Percentiles rank a stretch among this genome's conserved stretches.
These are phyloP conservation scores for Stichodactyla helianthus DNA, from an alignment of 64 coral and sea anemone genomes.

Conservation along the genomic window DNA sequence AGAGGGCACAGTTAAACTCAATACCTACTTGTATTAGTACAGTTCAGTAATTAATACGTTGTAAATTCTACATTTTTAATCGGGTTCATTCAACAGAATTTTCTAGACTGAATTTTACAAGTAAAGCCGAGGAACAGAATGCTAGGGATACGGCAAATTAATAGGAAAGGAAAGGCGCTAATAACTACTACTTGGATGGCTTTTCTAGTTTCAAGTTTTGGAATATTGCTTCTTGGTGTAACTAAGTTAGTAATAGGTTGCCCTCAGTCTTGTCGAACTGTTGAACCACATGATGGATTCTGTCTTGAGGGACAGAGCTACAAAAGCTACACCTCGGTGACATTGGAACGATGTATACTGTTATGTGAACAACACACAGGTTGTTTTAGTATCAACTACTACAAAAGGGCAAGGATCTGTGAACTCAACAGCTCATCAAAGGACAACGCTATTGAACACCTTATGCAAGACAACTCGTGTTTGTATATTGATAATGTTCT, in stretches of 20 bases:
- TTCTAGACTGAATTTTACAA: too few species aligned
- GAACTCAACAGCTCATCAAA: not conserved
- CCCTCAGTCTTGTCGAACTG: not conserved
- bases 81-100: too few species aligned
- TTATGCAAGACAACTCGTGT: not conserved
- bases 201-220: not conserved
- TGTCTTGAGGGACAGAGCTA: not conserved
- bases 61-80: too few species aligned
- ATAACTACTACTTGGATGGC: too few species aligned
- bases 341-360: not conserved
- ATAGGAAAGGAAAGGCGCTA: too few species aligned
- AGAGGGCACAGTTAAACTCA: too few species aligned
- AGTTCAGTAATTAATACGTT: too few species aligned
- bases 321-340: not conserved
- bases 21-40: too few species aligned
- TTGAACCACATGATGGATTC: not conserved
- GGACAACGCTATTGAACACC: not conserved
- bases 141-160: too few species aligned
- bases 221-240: not conserved
- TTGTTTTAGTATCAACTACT: conserved; percentile 1
- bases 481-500: not conserved
- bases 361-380: not conserved
- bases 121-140: too few species aligned
- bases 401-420: not conserved
- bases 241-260: not conserved